Percentiles rank a stretch among this genome's conserved stretches.
These are phyloP conservation scores for Metacarcinus magister DNA, from an alignment of 2,888 invertebrate species.

Conservation along the genomic window DNA sequence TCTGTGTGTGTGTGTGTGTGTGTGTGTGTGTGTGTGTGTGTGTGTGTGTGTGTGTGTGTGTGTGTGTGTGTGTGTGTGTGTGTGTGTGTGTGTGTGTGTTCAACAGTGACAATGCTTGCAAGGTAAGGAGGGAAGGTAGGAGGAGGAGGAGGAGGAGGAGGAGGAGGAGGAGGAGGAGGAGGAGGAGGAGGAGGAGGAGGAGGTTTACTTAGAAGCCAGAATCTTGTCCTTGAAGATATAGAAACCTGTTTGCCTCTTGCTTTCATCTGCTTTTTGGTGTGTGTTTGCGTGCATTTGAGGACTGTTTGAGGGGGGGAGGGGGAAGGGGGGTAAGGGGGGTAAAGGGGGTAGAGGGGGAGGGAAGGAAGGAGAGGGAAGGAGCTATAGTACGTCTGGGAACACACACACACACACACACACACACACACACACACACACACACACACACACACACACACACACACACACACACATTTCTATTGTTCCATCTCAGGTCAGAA, in stretches of 20 bases:
- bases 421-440: constrained; percentile 26
- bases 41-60: neutral
- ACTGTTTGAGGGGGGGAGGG: neutral
- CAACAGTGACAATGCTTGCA: neutral
- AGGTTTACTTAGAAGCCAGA: neutral
- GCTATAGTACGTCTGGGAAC: neutral
- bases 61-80: neutral
- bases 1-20: constrained; percentile 19
- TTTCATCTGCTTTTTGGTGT: neutral
- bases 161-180: neutral
- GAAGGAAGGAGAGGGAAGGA: neutral
- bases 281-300: neutral
- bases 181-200: neutral
- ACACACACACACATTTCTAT: neutral
- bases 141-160: neutral
- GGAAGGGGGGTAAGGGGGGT: neutral
- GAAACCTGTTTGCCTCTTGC: neutral
- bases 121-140: neutral
- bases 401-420: constrained; percentile 26
- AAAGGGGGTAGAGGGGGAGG: neutral
- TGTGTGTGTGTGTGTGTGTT: neutral
- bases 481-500: neutral
- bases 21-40: constrained; percentile 39
- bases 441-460: constrained; percentile 26
- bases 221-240: neutral